Conservation (phyloP, 2,113 vertebrate genomes). For the Esox niger region DNA sequence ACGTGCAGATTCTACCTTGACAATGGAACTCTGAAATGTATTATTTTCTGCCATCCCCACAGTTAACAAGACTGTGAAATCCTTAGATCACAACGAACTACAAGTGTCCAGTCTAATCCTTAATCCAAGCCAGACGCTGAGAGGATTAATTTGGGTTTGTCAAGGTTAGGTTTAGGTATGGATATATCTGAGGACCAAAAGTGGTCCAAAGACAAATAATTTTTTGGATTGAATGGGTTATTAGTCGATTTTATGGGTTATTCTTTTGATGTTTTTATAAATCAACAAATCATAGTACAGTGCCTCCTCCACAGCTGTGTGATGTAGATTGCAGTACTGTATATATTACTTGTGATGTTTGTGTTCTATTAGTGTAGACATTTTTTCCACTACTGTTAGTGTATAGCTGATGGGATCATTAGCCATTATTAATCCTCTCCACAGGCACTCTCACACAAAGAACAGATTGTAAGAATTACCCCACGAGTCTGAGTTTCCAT, state of each 20-base stretch:
- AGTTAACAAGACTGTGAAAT: neutral
- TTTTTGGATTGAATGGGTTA: no score
- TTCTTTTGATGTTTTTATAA: no score
- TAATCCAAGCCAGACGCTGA: constrained; percentile 48
- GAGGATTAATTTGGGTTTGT: constrained; percentile 48
- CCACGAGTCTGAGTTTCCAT: constrained; percentile 63
- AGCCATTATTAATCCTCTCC: constrained; percentile 59
- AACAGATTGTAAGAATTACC: constrained; percentile 62
- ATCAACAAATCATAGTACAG: constrained; percentile 5
- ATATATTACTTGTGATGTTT: constrained; percentile 13
- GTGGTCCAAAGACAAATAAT: no score
- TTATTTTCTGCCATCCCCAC: neutral
- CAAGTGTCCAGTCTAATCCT: constrained; percentile 32
- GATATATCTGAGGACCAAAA: neutral
- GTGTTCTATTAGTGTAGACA: constrained; percentile 40
- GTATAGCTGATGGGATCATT: constrained; percentile 55
- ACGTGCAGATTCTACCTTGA: neutral
- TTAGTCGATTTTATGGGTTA: no score
- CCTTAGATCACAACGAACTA: neutral
- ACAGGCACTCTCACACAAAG: constrained; percentile 62
- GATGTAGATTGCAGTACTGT: neutral
- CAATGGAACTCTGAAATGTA: neutral
- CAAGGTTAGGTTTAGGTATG: constrained; percentile 17
- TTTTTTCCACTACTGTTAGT: constrained; percentile 17
- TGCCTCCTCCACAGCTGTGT: neutral